Percentiles rank a stretch among this genome's conserved stretches.
These are phyloP conservation scores for Hirtodrosophila confusa DNA, from an alignment of 2,888 invertebrate genomes.

Conservation along the genomic window DNA sequence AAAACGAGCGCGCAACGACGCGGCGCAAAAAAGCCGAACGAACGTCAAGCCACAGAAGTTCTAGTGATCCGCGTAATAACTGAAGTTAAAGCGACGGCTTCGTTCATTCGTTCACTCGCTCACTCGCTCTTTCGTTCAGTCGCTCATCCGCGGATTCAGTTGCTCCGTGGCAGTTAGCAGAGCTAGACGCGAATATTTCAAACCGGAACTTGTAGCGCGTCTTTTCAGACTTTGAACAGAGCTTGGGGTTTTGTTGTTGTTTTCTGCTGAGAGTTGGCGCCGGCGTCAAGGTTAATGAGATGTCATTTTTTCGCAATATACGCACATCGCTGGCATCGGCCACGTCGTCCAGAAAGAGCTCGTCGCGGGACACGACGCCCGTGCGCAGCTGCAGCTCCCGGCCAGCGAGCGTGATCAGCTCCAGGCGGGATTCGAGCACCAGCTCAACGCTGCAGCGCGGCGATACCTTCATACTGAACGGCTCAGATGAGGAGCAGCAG, in stretches of 20 bases:
- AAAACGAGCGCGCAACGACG: constrained; percentile 9
- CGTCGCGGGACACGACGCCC: constrained; percentile 82
- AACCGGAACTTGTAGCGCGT: background rate
- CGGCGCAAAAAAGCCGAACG: constrained; percentile 7
- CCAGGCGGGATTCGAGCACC: constrained; percentile 72
- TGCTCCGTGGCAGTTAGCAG: constrained; percentile 64
- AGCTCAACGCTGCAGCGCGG: constrained; percentile 81
- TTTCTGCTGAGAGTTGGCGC: constrained; percentile 3
- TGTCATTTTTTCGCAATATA: constrained; percentile 83
- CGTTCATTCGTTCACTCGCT: constrained; percentile 15
- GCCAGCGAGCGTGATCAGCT: constrained; percentile 72
- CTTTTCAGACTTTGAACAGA: constrained; percentile 10
- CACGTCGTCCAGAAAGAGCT: constrained; percentile 70
- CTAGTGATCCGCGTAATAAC: constrained; percentile 76
- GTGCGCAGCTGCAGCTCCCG: constrained; percentile 69
- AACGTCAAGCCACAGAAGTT: constrained; percentile 56
- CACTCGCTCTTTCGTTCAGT: too few species aligned
- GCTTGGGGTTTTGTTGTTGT: background rate
- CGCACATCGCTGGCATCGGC: constrained; percentile 77
- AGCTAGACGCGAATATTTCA: constrained; percentile 45
- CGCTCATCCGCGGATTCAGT: constrained; percentile 42
- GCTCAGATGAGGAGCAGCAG: constrained; percentile 58
- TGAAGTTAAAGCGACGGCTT: constrained; percentile 47
- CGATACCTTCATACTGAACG: constrained; percentile 82
- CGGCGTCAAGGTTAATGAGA: constrained; percentile 52